Percentiles rank a stretch among this genome's conserved stretches.
Conservation (phyloP, 1,140 invertebrate species). For the Lasioglossum albipes region DNA sequence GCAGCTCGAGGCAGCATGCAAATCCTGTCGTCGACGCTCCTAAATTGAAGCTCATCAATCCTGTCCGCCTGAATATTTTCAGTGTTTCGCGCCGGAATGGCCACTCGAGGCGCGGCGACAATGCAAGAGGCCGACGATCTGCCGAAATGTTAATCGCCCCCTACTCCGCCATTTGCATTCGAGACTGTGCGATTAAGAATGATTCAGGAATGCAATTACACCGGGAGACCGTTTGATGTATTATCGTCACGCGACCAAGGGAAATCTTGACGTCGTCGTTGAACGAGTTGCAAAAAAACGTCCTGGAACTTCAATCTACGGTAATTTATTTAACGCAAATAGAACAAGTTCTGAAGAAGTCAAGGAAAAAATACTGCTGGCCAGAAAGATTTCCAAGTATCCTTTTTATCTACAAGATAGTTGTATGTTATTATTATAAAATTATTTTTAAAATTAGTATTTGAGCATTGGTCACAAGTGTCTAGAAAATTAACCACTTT, state of each 20-base stretch:
- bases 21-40: not conserved
- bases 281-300: too few species aligned
- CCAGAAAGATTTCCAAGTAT: too few species aligned
- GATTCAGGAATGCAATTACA: slow-evolving; percentile 8
- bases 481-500: too few species aligned
- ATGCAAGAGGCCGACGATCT: not conserved
- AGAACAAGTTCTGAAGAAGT: too few species aligned
- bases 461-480: too few species aligned
- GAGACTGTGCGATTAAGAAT: slow-evolving; percentile 2
- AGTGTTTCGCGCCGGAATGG: too few species aligned
- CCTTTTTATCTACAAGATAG: too few species aligned
- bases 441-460: too few species aligned
- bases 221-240: not conserved
- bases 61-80: not conserved
- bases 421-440: too few species aligned
- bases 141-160: slow-evolving; percentile 13
- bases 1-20: not conserved
- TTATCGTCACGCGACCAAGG: not conserved
- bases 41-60: slow-evolving; percentile 19
- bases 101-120: not conserved
- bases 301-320: too few species aligned
- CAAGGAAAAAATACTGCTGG: too few species aligned
- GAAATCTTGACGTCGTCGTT: not conserved
- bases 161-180: slow-evolving; percentile 18
- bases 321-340: too few species aligned